phyloP scores from a whole-genome alignment of 2,888 invertebrate genomes.

The Acrocera orbiculus region DNA sequence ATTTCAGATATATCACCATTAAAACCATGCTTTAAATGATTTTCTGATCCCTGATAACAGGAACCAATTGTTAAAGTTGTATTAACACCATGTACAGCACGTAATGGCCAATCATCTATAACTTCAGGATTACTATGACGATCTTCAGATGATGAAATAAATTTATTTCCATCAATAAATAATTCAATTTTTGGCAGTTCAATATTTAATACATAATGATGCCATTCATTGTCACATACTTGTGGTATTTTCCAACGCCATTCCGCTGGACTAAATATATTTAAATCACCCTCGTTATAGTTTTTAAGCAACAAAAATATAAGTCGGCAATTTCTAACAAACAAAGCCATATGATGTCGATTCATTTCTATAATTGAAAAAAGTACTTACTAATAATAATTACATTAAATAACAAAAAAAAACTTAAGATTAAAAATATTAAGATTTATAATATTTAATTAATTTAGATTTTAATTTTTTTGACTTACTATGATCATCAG shows the following conservation, averaged over 20 bases:
- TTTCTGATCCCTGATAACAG: slow-evolving; percentile 93
- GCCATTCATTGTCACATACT: slow-evolving; percentile 97
- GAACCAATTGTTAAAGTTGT: slow-evolving; percentile 91
- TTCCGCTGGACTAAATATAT: slow-evolving; percentile 92
- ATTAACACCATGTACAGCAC: slow-evolving; percentile 84
- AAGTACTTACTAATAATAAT: neutral
- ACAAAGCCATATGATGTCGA: slow-evolving; percentile 94
- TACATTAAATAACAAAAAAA: neutral
- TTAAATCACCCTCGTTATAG: slow-evolving; percentile 80
- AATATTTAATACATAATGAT: slow-evolving; percentile 89
- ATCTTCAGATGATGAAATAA: slow-evolving; percentile 30
- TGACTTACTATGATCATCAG: slow-evolving; percentile 87
- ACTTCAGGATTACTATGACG: slow-evolving; percentile 78
- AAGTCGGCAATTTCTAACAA: slow-evolving; percentile 91
- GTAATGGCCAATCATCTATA: slow-evolving; percentile 97
- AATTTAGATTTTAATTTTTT: too few species aligned
- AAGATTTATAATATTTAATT: neutral
- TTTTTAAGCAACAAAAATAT: slow-evolving; percentile 81
- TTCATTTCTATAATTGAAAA: slow-evolving; percentile 66
- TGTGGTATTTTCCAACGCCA: slow-evolving; percentile 96
- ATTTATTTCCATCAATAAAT: slow-evolving; percentile 62
- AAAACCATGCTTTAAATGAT: slow-evolving; percentile 63
- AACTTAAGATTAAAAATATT: neutral
- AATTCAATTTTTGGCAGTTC: slow-evolving; percentile 81
- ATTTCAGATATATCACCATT: slow-evolving; percentile 31